phyloP scores from a whole-genome alignment of 2,888 invertebrate genomes.

The Chymomyza procnemis region DNA sequence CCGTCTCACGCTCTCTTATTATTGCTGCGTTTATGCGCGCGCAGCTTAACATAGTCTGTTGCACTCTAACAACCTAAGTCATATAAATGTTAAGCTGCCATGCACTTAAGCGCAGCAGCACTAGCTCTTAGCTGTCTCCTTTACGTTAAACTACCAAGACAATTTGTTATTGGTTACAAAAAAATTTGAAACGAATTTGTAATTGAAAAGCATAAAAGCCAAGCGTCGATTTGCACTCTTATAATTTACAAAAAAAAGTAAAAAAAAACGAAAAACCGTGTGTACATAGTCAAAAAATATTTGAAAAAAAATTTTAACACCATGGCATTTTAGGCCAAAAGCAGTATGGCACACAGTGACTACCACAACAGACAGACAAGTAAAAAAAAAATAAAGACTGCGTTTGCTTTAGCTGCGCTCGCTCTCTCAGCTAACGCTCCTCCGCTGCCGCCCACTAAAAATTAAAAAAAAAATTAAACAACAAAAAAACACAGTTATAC shows the following conservation, averaged over 20 bases:
- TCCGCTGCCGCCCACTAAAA: constrained; percentile 60
- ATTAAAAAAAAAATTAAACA: constrained; percentile 29
- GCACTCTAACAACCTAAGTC: background rate
- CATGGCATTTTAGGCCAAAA: background rate
- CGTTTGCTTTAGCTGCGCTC: constrained; percentile 34
- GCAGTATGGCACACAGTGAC: constrained; percentile 32
- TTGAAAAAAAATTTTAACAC: background rate
- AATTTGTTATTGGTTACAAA: background rate
- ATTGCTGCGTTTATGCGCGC: background rate
- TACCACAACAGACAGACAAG: background rate
- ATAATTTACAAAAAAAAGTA: too few relatives aligned
- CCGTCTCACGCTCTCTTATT: constrained; percentile 25
- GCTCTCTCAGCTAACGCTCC: constrained; percentile 47
- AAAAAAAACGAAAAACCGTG: too few relatives aligned
- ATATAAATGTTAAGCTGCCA: background rate
- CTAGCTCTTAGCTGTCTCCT: constrained; percentile 9
- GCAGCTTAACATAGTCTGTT: background rate
- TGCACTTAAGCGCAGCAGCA: background rate
- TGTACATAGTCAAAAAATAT: too few relatives aligned
- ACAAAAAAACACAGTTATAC: constrained; percentile 27
- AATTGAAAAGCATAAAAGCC: constrained; percentile 64
- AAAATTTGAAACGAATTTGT: constrained; percentile 10
- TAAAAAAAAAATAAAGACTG: too few relatives aligned
- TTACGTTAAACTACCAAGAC: background rate
- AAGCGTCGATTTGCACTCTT: constrained; percentile 61